Evolutionary conservation across 2,113 vertebrate species (phyloP).

Genomic region (Corynorhinus townsendii): DNA sequence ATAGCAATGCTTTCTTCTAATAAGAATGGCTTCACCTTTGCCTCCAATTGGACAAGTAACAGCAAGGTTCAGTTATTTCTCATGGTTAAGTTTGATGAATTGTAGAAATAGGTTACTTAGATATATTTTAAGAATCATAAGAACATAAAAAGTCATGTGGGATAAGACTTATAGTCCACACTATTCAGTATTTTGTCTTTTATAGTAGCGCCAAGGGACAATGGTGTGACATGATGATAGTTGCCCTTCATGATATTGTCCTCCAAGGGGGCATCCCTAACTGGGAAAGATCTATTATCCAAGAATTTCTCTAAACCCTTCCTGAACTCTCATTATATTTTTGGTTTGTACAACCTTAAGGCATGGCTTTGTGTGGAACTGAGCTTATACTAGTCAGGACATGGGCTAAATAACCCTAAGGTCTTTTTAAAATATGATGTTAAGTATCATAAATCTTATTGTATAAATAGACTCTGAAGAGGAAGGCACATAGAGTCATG

Average conservation of each 20-base stretch:
- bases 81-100: constrained; percentile 67
- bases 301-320: constrained; percentile 54
- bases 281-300: constrained; percentile 61
- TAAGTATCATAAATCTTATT: constrained; percentile 57
- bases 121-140: constrained; percentile 73
- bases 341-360: constrained; percentile 64
- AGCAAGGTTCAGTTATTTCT: constrained; percentile 59
- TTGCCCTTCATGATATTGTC: constrained; percentile 59
- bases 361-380: constrained; percentile 43
- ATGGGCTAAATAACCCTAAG: constrained; percentile 54
- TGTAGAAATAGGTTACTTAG: constrained; percentile 70
- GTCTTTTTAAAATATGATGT: constrained; percentile 61
- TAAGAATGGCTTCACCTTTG: constrained; percentile 54
- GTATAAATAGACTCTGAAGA: constrained; percentile 25
- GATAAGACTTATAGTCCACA: constrained; percentile 60
- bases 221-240: constrained; percentile 55
- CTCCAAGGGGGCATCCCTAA: constrained; percentile 61
- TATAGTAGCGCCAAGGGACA: constrained; percentile 60
- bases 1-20: constrained; percentile 35
- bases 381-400: constrained; percentile 54
- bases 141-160: constrained; percentile 70
- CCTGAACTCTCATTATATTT: constrained; percentile 65
- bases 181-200: constrained; percentile 64
- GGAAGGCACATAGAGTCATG: background rate
- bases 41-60: constrained; percentile 43